Evolutionary conservation across 2,113 vertebrate species (phyloP).

Genomic region (Brachyhypopomus occidentalis): DNA sequence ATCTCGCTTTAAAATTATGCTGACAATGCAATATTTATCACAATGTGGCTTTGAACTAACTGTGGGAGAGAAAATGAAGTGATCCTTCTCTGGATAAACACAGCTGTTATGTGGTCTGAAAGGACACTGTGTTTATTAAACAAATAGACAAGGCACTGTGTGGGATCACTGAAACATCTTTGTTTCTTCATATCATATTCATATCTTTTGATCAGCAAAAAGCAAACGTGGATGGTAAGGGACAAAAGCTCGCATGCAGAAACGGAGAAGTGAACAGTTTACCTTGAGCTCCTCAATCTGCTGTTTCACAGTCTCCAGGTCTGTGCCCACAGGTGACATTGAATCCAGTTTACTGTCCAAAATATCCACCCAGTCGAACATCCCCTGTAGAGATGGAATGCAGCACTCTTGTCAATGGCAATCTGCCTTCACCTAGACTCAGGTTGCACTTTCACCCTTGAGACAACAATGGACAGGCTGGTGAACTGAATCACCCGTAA

Average conservation of each 20-base stretch:
- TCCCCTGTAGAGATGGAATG: constrained; percentile 74
- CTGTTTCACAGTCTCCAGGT: constrained; percentile 98
- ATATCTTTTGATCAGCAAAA: constrained; percentile 33
- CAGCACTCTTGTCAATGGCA: constrained; percentile 52
- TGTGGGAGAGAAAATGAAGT: constrained; percentile 26
- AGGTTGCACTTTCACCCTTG: constrained; percentile 44
- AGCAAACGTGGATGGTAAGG: background rate
- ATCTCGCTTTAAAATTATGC: background rate
- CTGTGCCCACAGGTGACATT: constrained; percentile 95
- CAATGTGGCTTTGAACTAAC: constrained; percentile 36
- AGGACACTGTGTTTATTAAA: constrained; percentile 27
- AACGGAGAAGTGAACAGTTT: constrained; percentile 45
- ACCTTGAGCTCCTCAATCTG: constrained; percentile 98
- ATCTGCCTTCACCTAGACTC: constrained; percentile 42
- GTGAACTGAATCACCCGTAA: background rate
- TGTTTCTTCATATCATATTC: too few relatives aligned
- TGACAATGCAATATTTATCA: constrained; percentile 12
- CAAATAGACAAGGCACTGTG: constrained; percentile 15
- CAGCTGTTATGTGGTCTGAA: constrained; percentile 53
- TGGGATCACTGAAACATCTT: constrained; percentile 21
- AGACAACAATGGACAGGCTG: constrained; percentile 12
- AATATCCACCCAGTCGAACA: constrained; percentile 99
- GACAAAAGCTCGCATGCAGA: background rate
- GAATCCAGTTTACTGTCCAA: constrained; percentile 89
- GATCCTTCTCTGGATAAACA: constrained; percentile 53